These are phyloP conservation scores for Fissipunctia ypsillon DNA, from an alignment of 2,888 invertebrate species.

Conservation along the genomic window DNA sequence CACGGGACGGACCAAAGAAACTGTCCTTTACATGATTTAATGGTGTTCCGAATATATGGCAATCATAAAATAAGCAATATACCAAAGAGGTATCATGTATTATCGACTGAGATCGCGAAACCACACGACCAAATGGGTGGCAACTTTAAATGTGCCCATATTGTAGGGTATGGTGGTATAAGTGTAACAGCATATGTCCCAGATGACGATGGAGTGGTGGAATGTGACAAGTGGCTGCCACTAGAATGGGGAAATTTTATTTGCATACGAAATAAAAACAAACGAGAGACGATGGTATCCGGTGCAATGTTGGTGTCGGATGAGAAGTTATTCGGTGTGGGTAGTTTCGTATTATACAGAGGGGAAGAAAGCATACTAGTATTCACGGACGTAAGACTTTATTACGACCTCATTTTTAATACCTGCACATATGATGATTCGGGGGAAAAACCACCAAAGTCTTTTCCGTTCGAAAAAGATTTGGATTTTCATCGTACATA, in stretches of 20 bases:
- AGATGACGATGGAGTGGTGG: neutral
- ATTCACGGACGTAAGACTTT: slow-evolving; percentile 23
- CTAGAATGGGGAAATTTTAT: slow-evolving; percentile 16
- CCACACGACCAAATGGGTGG: neutral
- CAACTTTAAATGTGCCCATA: neutral
- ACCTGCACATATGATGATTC: slow-evolving; percentile 9
- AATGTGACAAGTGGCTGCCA: slow-evolving; percentile 21
- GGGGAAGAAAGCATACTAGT: neutral
- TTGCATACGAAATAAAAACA: slow-evolving; percentile 9
- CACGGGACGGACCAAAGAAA: neutral
- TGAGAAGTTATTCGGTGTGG: neutral
- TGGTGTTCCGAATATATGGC: slow-evolving; percentile 2
- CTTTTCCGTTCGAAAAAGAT: neutral
- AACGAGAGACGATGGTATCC: neutral
- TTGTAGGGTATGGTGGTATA: fast-evolving
- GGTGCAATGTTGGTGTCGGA: neutral
- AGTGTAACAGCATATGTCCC: neutral
- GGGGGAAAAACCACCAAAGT: neutral
- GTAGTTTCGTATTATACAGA: slow-evolving; percentile 1
- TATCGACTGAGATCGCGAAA: neutral
- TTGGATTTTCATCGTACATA: too few species aligned
- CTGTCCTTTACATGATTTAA: slow-evolving; percentile 12
- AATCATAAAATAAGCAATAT: neutral
- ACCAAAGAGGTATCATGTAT: neutral
- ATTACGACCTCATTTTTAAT: neutral